phyloP scores from a whole-genome alignment of 1,140 invertebrate species.

The Thalassaphorura encarpata region DNA sequence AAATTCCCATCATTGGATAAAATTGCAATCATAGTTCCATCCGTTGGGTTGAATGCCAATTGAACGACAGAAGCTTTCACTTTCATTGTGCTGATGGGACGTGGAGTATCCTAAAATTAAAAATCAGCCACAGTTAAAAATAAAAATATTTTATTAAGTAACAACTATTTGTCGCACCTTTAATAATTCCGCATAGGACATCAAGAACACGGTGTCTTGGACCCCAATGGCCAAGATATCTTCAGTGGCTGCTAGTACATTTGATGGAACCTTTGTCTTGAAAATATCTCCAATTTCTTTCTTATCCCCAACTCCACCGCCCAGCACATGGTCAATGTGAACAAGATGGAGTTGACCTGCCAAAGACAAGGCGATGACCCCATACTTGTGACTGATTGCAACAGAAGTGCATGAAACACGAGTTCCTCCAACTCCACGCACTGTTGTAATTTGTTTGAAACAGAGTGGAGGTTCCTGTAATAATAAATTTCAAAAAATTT shows the following conservation, averaged over 20 bases:
- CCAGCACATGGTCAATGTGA: not conserved
- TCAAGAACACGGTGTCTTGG: not conserved
- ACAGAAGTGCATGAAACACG: not conserved
- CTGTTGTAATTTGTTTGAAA: not conserved
- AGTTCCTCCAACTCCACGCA: not conserved
- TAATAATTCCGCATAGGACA: not conserved
- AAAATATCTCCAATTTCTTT: not conserved
- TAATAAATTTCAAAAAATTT: too few species aligned
- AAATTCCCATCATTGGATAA: conserved; percentile 7
- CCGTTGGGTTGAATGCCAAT: conserved; percentile 3
- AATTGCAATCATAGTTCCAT: conserved; percentile 6
- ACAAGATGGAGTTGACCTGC: not conserved
- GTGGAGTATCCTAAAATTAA: not conserved
- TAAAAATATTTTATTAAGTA: not conserved
- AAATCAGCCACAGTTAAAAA: not conserved
- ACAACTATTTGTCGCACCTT: not conserved
- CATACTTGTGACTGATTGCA: not conserved
- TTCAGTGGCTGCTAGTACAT: not conserved
- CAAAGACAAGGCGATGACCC: not conserved
- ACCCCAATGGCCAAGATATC: not conserved
- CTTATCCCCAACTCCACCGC: not conserved
- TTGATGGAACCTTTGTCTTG: not conserved
- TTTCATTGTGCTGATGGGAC: not conserved
- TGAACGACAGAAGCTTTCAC: not conserved
- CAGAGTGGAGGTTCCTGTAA: not conserved